phyloP scores from a whole-genome alignment of 2,888 invertebrate genomes.

The Drosophila falleni region DNA sequence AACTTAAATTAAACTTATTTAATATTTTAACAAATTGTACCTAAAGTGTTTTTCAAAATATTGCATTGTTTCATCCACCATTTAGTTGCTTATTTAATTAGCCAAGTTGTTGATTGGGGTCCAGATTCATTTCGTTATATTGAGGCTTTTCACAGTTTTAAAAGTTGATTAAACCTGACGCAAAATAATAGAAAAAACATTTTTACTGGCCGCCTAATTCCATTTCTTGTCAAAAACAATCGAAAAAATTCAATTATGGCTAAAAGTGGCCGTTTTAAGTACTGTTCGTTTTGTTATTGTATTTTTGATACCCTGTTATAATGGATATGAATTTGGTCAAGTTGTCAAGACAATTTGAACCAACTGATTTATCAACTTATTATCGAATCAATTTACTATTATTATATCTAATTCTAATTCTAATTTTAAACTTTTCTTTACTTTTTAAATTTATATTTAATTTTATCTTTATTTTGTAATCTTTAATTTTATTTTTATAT shows the following conservation, averaged over 20 bases:
- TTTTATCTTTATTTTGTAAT: too few species aligned
- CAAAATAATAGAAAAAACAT: slow-evolving; percentile 11
- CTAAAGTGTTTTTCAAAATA: neutral
- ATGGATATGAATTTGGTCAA: neutral
- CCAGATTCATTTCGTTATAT: slow-evolving; percentile 1
- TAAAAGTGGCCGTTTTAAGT: slow-evolving; percentile 25
- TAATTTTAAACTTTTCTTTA: too few species aligned
- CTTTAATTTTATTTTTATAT: too few species aligned
- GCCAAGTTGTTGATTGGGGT: slow-evolving; percentile 4
- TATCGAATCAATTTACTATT: too few species aligned
- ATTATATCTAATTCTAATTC: too few species aligned
- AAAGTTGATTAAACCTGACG: slow-evolving; percentile 11
- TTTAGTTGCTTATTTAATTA: slow-evolving; percentile 1
- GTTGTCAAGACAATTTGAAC: neutral
- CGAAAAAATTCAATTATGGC: slow-evolving; percentile 68
- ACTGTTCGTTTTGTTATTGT: neutral
- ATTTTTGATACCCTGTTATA: slow-evolving; percentile 6
- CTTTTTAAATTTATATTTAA: too few species aligned
- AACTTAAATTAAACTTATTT: too few species aligned
- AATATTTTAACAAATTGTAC: too few species aligned
- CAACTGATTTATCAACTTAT: neutral
- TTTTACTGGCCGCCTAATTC: slow-evolving; percentile 18
- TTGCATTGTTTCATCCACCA: neutral
- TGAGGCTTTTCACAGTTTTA: neutral
- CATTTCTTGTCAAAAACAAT: slow-evolving; percentile 57